Conservation (phyloP, 1,140 invertebrate species). For the Listronotus bonariensis region DNA sequence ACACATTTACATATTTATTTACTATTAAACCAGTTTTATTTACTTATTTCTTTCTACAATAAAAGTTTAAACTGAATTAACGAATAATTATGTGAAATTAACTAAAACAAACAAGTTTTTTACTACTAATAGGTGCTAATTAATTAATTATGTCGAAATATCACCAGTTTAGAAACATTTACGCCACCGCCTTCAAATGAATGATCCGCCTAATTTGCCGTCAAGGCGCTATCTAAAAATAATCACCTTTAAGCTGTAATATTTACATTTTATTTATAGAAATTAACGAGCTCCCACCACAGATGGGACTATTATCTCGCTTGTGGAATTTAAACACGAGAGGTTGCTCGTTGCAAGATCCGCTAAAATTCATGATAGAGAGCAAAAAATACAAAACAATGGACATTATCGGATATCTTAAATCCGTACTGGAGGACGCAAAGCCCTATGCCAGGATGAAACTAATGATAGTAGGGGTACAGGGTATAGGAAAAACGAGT, state of each 20-base stretch:
- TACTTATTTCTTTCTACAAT: too few species aligned
- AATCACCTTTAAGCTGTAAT: conserved; percentile 1
- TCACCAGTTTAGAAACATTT: too few species aligned
- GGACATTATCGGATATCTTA: conserved; percentile 95
- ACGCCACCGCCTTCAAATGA: too few species aligned
- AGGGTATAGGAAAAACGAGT: conserved; percentile 94
- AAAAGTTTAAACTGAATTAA: too few species aligned
- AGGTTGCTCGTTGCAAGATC: conserved; percentile 87
- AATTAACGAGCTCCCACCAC: conserved; percentile 85
- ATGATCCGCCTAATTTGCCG: too few species aligned
- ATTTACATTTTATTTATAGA: conserved; percentile 58
- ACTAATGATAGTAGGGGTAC: conserved; percentile 95
- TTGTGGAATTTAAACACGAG: conserved; percentile 95
- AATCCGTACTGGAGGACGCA: conserved; percentile 87
- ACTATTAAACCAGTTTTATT: too few species aligned
- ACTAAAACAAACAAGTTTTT: too few species aligned
- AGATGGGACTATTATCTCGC: conserved; percentile 90
- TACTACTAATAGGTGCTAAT: too few species aligned
- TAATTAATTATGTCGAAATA: too few species aligned
- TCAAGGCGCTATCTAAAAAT: conserved; percentile 4
- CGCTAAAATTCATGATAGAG: conserved; percentile 89
- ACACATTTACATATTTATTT: too few species aligned
- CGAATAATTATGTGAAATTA: too few species aligned
- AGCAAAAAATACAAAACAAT: conserved; percentile 94
- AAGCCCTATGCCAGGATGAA: conserved; percentile 95